Percentiles rank a stretch among this genome's conserved stretches.
phyloP scores from a whole-genome alignment of 1,140 invertebrate species.

The Zaprionus ghesquierei region DNA sequence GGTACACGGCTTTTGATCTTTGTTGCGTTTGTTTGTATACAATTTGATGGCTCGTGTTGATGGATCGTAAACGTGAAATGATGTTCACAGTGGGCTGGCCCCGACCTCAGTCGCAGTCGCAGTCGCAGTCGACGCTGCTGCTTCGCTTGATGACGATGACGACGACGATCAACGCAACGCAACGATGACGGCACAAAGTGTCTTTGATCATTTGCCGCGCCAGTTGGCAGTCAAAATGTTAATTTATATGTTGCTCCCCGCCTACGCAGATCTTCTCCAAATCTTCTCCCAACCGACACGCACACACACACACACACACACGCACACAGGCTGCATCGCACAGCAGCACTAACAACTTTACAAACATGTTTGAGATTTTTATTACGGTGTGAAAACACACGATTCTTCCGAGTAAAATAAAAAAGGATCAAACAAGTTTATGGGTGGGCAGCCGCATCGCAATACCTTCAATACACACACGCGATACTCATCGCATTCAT shows the following conservation, averaged over 20 bases:
- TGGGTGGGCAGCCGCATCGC: constrained; percentile 51
- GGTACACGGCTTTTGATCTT: constrained; percentile 78
- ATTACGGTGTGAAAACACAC: constrained; percentile 77
- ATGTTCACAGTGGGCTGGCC: constrained; percentile 63
- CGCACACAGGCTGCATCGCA: constrained; percentile 1
- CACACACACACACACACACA: constrained; percentile 9
- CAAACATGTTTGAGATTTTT: constrained; percentile 81
- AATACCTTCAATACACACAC: constrained; percentile 36
- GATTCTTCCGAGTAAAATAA: constrained; percentile 68
- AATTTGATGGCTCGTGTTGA: constrained; percentile 82
- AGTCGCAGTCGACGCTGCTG: not conserved
- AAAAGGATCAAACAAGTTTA: constrained; percentile 77
- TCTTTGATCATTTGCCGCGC: constrained; percentile 79
- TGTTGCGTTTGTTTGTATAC: constrained; percentile 82
- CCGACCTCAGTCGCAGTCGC: constrained; percentile 5
- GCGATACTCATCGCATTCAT: constrained; percentile 11
- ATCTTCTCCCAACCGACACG: constrained; percentile 7
- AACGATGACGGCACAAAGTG: constrained; percentile 75
- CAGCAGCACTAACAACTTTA: constrained; percentile 74
- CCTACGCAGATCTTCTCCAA: constrained; percentile 35
- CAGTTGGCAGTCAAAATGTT: constrained; percentile 81
- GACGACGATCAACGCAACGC: constrained; percentile 76
- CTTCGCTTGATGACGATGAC: constrained; percentile 50
- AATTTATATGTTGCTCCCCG: constrained; percentile 74
- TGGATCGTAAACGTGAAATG: constrained; percentile 81